Percentiles rank a stretch among this genome's conserved stretches.
Conservation (phyloP, 2,888 invertebrate genomes). For the Dryobota labecula region DNA sequence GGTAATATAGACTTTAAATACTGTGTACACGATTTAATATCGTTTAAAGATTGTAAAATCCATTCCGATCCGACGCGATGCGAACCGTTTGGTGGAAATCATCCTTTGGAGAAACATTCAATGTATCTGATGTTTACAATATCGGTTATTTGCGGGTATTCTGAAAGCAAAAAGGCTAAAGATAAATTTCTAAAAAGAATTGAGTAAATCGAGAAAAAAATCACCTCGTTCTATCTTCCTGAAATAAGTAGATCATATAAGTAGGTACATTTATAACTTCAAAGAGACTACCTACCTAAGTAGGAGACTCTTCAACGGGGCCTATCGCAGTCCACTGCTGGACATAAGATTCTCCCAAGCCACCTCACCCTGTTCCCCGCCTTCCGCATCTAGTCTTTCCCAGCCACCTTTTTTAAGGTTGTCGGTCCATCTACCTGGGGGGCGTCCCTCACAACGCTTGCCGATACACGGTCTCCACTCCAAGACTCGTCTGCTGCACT, state of each 20-base stretch:
- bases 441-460: background rate
- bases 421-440: background rate
- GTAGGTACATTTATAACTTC: background rate
- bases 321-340: no score
- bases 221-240: background rate
- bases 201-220: background rate
- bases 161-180: background rate
- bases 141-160: slow-evolving; percentile 21
- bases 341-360: background rate
- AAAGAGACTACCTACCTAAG: background rate
- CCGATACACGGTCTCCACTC: background rate
- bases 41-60: no score
- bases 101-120: slow-evolving; percentile 43
- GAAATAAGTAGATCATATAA: no score
- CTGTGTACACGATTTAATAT: no score
- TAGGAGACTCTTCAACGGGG: background rate
- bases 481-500: background rate
- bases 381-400: background rate
- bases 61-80: no score
- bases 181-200: background rate
- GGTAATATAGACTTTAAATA: no score
- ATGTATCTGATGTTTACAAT: slow-evolving; percentile 37
- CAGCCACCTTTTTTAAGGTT: background rate
- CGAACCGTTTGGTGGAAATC: no score
- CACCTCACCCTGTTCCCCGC: background rate